These are phyloP conservation scores for Thelaira solivaga DNA, from an alignment of 2,888 invertebrate species.

Conservation along the genomic window DNA sequence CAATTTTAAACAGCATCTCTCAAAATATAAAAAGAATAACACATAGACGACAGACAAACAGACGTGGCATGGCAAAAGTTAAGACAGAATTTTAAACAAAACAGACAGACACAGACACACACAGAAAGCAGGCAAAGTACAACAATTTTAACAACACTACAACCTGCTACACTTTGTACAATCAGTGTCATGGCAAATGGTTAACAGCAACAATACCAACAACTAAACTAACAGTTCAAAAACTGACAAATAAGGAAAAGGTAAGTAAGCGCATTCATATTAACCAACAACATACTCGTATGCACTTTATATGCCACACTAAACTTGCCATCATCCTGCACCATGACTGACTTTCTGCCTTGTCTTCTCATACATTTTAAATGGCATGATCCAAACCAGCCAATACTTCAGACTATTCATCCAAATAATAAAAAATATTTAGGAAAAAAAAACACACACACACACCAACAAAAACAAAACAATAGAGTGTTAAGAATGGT, in stretches of 20 bases:
- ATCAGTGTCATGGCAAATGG: slow-evolving; percentile 62
- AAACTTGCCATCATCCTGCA: slow-evolving; percentile 3
- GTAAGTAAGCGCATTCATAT: slow-evolving; percentile 18
- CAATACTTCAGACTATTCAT: slow-evolving; percentile 35
- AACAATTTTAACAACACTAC: slow-evolving; percentile 40
- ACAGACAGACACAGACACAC: slow-evolving; percentile 47
- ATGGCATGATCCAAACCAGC: background rate
- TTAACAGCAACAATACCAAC: slow-evolving; percentile 51
- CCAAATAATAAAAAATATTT: slow-evolving; percentile 9
- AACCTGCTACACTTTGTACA: slow-evolving; percentile 62
- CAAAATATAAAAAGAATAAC: slow-evolving; percentile 17
- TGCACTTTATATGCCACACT: slow-evolving; percentile 27
- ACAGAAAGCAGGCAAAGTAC: slow-evolving; percentile 3
- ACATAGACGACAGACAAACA: slow-evolving; percentile 16
- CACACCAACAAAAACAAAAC: slow-evolving; percentile 18
- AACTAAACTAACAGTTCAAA: slow-evolving; percentile 71
- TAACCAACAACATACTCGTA: background rate
- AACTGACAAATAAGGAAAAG: slow-evolving; percentile 71
- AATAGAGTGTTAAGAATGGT: slow-evolving; percentile 58
- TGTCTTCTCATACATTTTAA: background rate
- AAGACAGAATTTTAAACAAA: slow-evolving; percentile 38
- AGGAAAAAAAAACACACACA: too few species aligned
- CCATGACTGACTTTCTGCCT: slow-evolving; percentile 27
- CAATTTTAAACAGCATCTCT: slow-evolving; percentile 58
- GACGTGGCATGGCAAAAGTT: slow-evolving; percentile 39